Evolutionary conservation across 1,140 invertebrate genomes (phyloP).

Genomic region (Procambarus clarkii): DNA sequence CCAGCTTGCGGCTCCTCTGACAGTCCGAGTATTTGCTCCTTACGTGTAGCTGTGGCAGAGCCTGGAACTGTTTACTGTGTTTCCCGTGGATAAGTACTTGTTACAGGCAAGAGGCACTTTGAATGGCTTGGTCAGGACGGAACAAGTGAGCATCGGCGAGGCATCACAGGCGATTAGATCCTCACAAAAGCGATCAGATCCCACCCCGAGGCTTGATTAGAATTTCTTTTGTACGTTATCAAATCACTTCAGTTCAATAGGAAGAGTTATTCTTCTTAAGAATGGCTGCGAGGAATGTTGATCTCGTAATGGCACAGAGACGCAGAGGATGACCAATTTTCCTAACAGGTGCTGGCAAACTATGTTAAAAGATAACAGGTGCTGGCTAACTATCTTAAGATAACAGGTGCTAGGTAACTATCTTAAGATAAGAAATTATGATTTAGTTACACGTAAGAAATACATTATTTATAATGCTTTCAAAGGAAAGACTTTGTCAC

Average conservation of each 20-base stretch:
- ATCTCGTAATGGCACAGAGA: conserved; percentile 61
- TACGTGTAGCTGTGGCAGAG: background rate
- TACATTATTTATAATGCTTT: no score
- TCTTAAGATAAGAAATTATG: no score
- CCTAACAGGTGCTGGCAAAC: background rate
- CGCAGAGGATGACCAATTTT: background rate
- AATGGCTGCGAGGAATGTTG: conserved; percentile 55
- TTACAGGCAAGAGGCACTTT: conserved; percentile 28
- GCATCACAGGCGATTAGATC: conserved; percentile 67
- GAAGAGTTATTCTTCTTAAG: conserved; percentile 67
- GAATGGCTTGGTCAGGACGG: conserved; percentile 66
- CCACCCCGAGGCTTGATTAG: conserved; percentile 60
- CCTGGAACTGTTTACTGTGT: background rate
- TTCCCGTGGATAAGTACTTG: conserved; percentile 33
- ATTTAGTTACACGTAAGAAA: no score
- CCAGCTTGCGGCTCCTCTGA: conserved; percentile 1
- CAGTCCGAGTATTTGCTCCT: background rate
- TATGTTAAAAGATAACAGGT: no score
- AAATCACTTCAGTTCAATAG: conserved; percentile 63
- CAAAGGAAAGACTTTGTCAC: no score
- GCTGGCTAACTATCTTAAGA: no score
- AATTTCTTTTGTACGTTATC: conserved; percentile 65
- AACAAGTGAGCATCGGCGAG: conserved; percentile 68
- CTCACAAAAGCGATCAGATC: conserved; percentile 69
- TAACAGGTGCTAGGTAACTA: no score